These are phyloP conservation scores for Odobenus rosmarus DNA, from an alignment of 2,113 vertebrate species.

Conservation along the genomic window DNA sequence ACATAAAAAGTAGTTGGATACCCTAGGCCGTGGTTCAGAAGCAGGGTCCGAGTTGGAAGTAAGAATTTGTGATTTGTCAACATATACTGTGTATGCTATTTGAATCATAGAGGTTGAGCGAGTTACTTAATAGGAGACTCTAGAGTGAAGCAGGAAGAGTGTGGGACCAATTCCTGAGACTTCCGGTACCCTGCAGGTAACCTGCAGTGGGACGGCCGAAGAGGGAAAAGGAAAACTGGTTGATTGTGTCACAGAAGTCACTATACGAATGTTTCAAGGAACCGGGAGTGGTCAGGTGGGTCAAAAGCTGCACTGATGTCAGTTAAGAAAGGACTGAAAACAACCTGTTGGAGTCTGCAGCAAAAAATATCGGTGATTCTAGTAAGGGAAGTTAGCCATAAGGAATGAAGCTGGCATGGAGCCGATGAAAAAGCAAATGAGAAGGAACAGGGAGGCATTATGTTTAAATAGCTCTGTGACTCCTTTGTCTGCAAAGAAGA, in stretches of 20 bases:
- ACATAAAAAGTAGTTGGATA: neutral
- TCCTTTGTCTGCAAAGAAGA: neutral
- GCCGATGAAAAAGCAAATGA: neutral
- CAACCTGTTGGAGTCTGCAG: neutral
- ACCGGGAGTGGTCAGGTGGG: neutral
- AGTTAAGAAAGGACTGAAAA: neutral
- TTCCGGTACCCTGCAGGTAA: neutral
- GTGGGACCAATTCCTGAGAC: neutral
- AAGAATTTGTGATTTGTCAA: neutral
- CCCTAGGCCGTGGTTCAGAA: neutral
- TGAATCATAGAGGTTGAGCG: neutral
- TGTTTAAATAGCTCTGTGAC: neutral
- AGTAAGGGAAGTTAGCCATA: neutral
- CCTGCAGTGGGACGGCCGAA: neutral
- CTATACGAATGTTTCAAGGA: neutral
- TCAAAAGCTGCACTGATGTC: neutral
- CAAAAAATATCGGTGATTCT: neutral
- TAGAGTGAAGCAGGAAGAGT: neutral
- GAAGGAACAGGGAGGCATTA: neutral
- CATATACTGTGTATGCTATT: neutral
- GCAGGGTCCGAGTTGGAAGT: neutral
- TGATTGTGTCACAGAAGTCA: neutral
- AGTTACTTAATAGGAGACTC: neutral
- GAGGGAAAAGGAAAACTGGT: neutral
- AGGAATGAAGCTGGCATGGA: neutral